Conservation (phyloP, 2,113 vertebrate genomes). For the Physeter macrocephalus region DNA sequence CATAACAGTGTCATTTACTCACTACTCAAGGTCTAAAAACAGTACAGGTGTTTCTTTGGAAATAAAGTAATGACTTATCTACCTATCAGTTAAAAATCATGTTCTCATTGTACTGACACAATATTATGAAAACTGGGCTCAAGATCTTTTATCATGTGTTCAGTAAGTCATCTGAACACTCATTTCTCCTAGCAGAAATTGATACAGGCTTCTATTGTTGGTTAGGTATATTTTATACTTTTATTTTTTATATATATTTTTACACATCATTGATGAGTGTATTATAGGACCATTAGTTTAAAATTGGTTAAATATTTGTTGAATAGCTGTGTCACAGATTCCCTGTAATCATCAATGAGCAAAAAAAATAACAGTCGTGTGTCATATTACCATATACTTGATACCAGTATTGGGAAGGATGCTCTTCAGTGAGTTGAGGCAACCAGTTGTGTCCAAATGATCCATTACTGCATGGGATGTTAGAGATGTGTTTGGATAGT, state of each 20-base stretch:
- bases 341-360: neutral
- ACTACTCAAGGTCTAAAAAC: neutral
- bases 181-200: neutral
- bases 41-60: neutral
- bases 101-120: constrained; percentile 51
- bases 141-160: neutral
- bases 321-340: neutral
- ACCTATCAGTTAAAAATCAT: constrained; percentile 11
- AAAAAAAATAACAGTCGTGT: neutral
- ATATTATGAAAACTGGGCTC: constrained; percentile 32
- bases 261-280: no score
- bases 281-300: neutral
- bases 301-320: neutral
- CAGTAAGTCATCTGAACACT: neutral
- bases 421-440: neutral
- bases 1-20: neutral
- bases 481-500: neutral
- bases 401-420: neutral
- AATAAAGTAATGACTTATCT: neutral
- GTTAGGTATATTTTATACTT: neutral
- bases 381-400: neutral
- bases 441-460: neutral
- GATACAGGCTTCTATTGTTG: neutral
- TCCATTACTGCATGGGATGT: neutral
- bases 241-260: neutral